These are phyloP conservation scores for Pholis gunnellus DNA, from an alignment of 2,113 vertebrate genomes.

Conservation along the genomic window DNA sequence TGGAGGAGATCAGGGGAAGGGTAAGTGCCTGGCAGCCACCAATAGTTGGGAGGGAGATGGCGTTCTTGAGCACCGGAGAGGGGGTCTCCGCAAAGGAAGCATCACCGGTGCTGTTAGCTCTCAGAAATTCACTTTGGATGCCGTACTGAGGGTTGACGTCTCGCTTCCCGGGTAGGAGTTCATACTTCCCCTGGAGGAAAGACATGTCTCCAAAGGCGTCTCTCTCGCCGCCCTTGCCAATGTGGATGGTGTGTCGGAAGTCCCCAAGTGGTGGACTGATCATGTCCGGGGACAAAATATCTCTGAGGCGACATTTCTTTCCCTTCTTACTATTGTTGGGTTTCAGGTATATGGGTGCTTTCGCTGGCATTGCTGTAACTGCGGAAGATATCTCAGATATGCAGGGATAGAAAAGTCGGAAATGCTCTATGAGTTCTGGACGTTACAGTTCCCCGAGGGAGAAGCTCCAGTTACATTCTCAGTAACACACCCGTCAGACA, in stretches of 20 bases:
- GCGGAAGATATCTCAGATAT: conserved; percentile 42
- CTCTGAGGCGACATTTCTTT: conserved; percentile 96
- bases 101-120: conserved; percentile 96
- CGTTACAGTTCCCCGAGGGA: conserved; percentile 38
- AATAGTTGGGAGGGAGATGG: conserved; percentile 96
- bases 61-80: conserved; percentile 97
- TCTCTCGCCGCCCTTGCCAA: conserved; percentile 93
- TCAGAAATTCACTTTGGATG: conserved; percentile 89
- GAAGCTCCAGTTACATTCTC: conserved; percentile 82
- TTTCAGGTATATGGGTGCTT: conserved; percentile 98
- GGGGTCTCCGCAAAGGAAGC: conserved; percentile 91
- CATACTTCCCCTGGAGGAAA: conserved; percentile 97
- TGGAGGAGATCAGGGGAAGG: conserved; percentile 89
- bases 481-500: conserved; percentile 36
- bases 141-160: conserved; percentile 83
- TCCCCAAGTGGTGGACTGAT: conserved; percentile 98
- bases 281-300: conserved; percentile 98
- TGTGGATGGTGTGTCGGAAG: conserved; percentile 98
- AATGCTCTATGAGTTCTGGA: conserved; percentile 52
- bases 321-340: conserved; percentile 94
- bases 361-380: conserved; percentile 91
- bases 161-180: conserved; percentile 92
- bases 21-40: conserved; percentile 96
- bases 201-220: conserved; percentile 98
- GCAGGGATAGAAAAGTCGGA: conserved; percentile 36